A percentile compares a stretch with the other conserved stretches of the same genome.
These are phyloP conservation scores for Aporophyla nigra DNA, from an alignment of 2,888 invertebrate genomes.

Conservation along the genomic window DNA sequence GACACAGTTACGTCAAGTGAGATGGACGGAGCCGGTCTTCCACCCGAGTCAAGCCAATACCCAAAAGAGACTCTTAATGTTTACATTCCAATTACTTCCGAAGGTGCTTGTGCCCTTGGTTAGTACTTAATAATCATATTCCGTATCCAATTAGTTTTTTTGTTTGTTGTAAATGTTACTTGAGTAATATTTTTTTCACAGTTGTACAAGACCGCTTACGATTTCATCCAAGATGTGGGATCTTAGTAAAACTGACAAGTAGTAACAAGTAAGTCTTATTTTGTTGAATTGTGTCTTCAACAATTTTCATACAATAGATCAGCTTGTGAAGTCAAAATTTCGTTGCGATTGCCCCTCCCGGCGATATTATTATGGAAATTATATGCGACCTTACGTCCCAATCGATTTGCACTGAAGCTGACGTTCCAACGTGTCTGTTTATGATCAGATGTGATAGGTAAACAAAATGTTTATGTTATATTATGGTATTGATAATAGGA, in stretches of 20 bases:
- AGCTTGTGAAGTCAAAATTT: constrained; percentile 2
- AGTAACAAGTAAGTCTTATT: constrained; percentile 90
- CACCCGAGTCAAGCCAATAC: constrained; percentile 64
- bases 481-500: constrained; percentile 83
- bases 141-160: not conserved
- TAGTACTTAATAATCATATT: constrained; percentile 39
- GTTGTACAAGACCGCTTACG: constrained; percentile 92
- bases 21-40: constrained; percentile 69
- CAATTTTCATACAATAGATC: not conserved
- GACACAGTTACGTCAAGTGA: constrained; percentile 79
- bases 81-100: constrained; percentile 76
- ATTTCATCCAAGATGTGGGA: constrained; percentile 97
- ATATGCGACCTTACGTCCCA: constrained; percentile 14
- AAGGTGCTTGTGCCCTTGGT: constrained; percentile 79
- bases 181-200: constrained; percentile 66
- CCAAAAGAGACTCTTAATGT: constrained; percentile 72
- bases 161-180: not conserved
- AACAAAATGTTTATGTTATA: constrained; percentile 7
- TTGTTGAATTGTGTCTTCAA: not conserved
- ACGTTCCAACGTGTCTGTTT: constrained; percentile 14
- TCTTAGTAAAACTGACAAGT: constrained; percentile 95
- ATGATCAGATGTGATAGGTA: constrained; percentile 8
- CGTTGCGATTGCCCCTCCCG: not conserved
- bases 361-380: constrained; percentile 16
- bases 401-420: constrained; percentile 15